These are phyloP conservation scores for Echinarachnius parma DNA, from an alignment of 53 echinoderm and acorn worm species.

Conservation along the genomic window DNA sequence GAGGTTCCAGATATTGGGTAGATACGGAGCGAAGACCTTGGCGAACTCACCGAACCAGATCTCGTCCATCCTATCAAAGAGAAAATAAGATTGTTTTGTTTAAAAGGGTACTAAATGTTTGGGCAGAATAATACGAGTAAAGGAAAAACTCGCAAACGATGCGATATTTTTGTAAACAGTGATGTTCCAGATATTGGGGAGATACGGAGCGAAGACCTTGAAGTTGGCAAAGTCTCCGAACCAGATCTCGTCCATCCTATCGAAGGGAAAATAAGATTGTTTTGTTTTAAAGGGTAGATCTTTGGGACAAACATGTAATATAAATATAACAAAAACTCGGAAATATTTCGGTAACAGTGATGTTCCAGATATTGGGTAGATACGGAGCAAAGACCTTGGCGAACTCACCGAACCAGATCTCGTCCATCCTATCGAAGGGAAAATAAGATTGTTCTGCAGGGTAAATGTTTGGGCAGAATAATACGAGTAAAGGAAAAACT, in stretches of 20 bases:
- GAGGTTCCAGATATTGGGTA: slow-evolving; percentile 90
- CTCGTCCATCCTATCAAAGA: slow-evolving; percentile 74
- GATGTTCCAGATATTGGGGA: slow-evolving; percentile 89
- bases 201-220: slow-evolving; percentile 79
- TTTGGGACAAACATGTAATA: too few relatives aligned
- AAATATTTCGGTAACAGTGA: slow-evolving; percentile 75
- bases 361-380: slow-evolving; percentile 86
- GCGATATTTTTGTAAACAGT: too few relatives aligned
- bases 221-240: slow-evolving; percentile 87
- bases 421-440: slow-evolving; percentile 99
- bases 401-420: slow-evolving; percentile 95
- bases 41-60: slow-evolving; percentile 95
- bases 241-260: slow-evolving; percentile 99
- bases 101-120: background rate
- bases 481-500: too few relatives aligned
- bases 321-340: too few relatives aligned
- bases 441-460: too few relatives aligned
- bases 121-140: background rate
- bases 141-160: background rate
- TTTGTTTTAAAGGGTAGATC: too few relatives aligned
- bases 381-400: slow-evolving; percentile 80
- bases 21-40: slow-evolving; percentile 77
- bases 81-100: too few relatives aligned
- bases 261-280: too few relatives aligned
- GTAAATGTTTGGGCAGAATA: too few relatives aligned